Evolutionary conservation across 2,797 vertebrate genomes (phyloP).

Genomic region (Lophius americanus): DNA sequence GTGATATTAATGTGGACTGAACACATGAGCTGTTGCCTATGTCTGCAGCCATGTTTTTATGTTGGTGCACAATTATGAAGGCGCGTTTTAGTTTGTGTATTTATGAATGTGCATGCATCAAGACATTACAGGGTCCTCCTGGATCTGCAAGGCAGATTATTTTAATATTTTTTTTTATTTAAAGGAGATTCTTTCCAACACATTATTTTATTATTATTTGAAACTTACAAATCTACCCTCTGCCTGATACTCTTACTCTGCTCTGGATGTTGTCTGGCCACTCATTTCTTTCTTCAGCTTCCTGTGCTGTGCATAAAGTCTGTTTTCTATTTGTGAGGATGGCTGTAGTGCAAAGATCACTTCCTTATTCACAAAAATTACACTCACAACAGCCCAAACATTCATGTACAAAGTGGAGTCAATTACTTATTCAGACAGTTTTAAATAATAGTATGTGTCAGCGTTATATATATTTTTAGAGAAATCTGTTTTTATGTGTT

Average conservation of each 20-base stretch:
- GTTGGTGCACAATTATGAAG: not conserved
- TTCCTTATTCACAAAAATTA: not conserved
- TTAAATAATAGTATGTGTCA: not conserved
- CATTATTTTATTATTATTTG: no score
- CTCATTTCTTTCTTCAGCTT: constrained; percentile 8
- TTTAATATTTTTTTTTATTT: no score
- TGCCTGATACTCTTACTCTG: constrained; percentile 30
- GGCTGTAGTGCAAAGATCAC: not conserved
- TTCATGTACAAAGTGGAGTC: not conserved
- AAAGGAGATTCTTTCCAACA: no score
- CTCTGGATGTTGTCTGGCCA: constrained; percentile 6
- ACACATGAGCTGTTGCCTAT: not conserved
- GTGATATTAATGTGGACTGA: constrained; percentile 10
- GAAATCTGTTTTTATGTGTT: not conserved
- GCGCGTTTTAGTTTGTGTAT: not conserved
- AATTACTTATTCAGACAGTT: not conserved
- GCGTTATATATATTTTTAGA: not conserved
- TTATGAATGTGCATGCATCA: not conserved
- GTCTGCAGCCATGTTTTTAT: not conserved
- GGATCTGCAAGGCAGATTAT: no score
- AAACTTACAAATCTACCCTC: constrained; percentile 8
- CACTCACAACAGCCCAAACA: not conserved
- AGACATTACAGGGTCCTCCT: no score
- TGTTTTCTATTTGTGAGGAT: not conserved
- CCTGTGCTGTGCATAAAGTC: not conserved